Evolutionary conservation across 1,140 invertebrate species (phyloP), one percentile per base, ranked within the genome.

Genomic region (Drosophila sulfurigaster): DNA sequence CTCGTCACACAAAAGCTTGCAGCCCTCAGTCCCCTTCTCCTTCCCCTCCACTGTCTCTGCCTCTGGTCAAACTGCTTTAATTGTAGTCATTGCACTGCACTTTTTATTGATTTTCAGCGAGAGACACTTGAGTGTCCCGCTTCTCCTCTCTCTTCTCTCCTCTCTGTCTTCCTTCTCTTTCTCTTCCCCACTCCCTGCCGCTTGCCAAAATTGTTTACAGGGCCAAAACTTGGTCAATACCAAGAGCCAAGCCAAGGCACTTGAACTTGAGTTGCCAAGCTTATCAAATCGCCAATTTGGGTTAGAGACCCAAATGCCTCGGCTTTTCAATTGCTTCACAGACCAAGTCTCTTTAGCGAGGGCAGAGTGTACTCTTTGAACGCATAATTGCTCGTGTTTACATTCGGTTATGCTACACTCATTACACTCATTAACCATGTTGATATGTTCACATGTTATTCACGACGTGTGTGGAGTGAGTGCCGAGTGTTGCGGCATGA

Each of bases 101-200:
- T 71, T 73, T 56, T 41, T 77, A 86, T 87, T 77, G 82, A 86
- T 86, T 86, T 82, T 82, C 60, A 57, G 54, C 63, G 43, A 66
- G 43, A 66, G 49, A 1, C 11, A 30, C 52, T 58, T 32, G 54
- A 67, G 65, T 30, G 25, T 8, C 20, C 51, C 13, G 32, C 32
- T 32, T 32, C 41, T 1, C 4, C 7, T 38, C 16, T 13, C 7
- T 38, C 16, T 13, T 8, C n/a, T 4, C 20, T 41, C 5, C 20
- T 25, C 10, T 45, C 25, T 30, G 3, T 28, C 8, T 1, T 5
- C 11, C 10, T 28, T 5, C 7, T 16, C 20, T 16, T 0, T 20
- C 45, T 6, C 15, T 48, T 16, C n/a, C n/a, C n/a, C 45, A 15
- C 45, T 48, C 7, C n/a, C n/a, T 3, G 45, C 46, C 0, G 15